phyloP scores from a whole-genome alignment of 2,888 invertebrate genomes.

The Drosophila falleni region DNA sequence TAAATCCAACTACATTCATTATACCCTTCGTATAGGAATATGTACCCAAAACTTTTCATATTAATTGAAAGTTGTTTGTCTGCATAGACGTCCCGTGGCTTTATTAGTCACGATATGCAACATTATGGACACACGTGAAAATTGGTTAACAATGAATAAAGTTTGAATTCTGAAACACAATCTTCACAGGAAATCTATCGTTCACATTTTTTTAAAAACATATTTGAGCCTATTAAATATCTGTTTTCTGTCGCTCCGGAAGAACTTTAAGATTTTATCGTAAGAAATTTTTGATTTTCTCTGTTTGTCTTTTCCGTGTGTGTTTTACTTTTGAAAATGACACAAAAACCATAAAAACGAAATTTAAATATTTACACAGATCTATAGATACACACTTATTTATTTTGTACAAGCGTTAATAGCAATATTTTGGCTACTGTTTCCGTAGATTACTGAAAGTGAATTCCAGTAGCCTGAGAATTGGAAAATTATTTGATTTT shows the following conservation, averaged over 20 bases:
- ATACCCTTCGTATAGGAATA: constrained; percentile 19
- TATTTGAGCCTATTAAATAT: constrained; percentile 47
- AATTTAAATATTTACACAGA: constrained; percentile 75
- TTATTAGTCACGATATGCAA: constrained; percentile 84
- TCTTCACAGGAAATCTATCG: constrained; percentile 7
- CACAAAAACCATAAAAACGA: constrained; percentile 32
- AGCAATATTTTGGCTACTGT: constrained; percentile 72
- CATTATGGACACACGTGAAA: constrained; percentile 61
- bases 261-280: constrained; percentile 64
- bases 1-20: constrained; percentile 38
- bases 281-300: constrained; percentile 34
- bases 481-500: constrained; percentile 49
- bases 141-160: constrained; percentile 46
- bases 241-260: constrained; percentile 56
- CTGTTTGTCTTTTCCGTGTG: constrained; percentile 43
- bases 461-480: constrained; percentile 74
- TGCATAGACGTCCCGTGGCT: constrained; percentile 79
- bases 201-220: constrained; percentile 9
- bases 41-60: constrained; percentile 50
- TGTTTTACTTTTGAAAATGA: constrained; percentile 49
- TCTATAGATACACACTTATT: constrained; percentile 52
- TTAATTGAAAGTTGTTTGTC: constrained; percentile 76
- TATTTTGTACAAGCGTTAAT: constrained; percentile 58
- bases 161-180: constrained; percentile 18
- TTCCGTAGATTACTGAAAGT: constrained; percentile 57